These are phyloP conservation scores for Noctua comes DNA, from an alignment of 2,888 invertebrate species.

Conservation along the genomic window DNA sequence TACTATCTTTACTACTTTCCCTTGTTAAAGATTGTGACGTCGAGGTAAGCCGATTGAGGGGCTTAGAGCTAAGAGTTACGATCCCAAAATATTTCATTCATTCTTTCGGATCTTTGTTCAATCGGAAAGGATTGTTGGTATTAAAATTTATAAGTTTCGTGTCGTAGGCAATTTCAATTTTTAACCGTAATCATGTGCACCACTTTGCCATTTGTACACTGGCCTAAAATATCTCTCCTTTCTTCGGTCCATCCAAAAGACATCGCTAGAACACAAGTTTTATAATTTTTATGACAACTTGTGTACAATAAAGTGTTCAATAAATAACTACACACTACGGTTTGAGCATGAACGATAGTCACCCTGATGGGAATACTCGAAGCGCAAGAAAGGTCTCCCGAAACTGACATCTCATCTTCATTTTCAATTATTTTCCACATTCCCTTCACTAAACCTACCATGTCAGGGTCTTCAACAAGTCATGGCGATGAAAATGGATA, in stretches of 20 bases:
- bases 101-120: constrained; percentile 3
- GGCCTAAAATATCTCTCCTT: background rate
- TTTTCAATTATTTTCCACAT: constrained; percentile 30
- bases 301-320: background rate
- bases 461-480: constrained; percentile 23
- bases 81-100: constrained; percentile 22
- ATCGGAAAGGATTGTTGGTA: background rate
- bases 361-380: background rate
- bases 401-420: constrained; percentile 16
- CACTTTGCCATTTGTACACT: background rate
- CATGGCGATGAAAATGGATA: constrained; percentile 37
- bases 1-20: constrained; percentile 17
- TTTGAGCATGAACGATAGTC: background rate
- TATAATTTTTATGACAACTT: background rate
- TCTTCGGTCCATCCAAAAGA: background rate
- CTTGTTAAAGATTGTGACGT: constrained; percentile 19
- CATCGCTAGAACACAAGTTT: background rate
- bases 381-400: background rate
- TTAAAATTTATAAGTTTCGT: background rate
- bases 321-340: background rate
- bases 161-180: background rate
- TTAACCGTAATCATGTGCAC: background rate
- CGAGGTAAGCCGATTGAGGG: background rate
- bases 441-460: constrained; percentile 8
- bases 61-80: constrained; percentile 22